phyloP scores from a whole-genome alignment of 2,888 invertebrate species.

The Tipula confusa region DNA sequence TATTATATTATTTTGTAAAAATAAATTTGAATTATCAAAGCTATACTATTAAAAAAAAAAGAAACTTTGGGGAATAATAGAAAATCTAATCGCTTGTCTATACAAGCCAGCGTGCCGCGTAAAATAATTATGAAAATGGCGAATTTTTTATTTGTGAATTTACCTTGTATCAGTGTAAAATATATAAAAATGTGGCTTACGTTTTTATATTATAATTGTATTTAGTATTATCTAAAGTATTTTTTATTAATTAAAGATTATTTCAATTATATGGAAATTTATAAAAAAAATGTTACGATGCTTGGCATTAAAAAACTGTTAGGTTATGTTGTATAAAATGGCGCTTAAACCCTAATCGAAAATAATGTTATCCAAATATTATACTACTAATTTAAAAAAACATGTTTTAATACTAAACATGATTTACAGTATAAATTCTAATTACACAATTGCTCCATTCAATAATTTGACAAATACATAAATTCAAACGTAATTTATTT shows the following conservation, averaged over 20 bases:
- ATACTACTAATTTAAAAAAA: too few relatives aligned
- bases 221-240: not conserved
- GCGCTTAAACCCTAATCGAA: not conserved
- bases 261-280: not conserved
- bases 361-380: not conserved
- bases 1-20: not conserved
- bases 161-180: not conserved
- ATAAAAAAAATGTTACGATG: not conserved
- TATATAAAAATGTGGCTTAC: not conserved
- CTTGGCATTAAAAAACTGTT: not conserved
- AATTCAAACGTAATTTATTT: not conserved
- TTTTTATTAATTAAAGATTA: not conserved
- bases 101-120: not conserved
- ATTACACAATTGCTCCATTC: not conserved
- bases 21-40: not conserved
- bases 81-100: not conserved
- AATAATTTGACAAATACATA: too few relatives aligned
- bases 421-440: too few relatives aligned
- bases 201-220: not conserved
- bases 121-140: not conserved
- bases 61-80: too few relatives aligned
- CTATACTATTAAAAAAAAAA: not conserved
- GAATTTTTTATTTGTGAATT: not conserved
- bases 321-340: constrained; percentile 1
- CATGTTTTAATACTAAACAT: too few relatives aligned